These are phyloP conservation scores for Nasua narica DNA, from an alignment of 2,797 vertebrate genomes.

Conservation along the genomic window DNA sequence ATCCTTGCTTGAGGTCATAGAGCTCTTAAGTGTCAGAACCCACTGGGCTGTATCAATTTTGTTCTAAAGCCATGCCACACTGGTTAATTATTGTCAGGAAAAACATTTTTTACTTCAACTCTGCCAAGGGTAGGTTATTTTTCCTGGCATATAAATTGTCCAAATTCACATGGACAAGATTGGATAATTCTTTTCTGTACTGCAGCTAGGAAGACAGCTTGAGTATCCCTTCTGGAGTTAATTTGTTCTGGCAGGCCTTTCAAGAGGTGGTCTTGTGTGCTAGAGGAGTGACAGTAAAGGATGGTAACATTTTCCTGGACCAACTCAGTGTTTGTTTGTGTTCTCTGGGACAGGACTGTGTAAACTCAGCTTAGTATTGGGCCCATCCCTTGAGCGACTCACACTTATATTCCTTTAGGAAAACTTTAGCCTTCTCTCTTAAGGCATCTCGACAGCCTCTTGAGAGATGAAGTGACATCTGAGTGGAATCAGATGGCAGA, in stretches of 20 bases:
- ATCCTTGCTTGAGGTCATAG: not conserved
- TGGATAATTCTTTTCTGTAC: not conserved
- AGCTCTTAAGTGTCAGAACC: not conserved
- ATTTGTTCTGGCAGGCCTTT: slow-evolving; percentile 41
- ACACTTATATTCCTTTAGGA: not conserved
- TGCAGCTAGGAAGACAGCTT: not conserved
- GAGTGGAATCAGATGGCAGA: not conserved
- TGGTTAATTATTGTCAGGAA: not conserved
- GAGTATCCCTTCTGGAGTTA: not conserved
- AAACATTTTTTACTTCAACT: not conserved
- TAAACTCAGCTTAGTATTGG: not conserved
- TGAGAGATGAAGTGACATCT: not conserved
- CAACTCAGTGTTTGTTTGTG: not conserved
- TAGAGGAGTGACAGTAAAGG: not conserved
- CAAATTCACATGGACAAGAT: not conserved
- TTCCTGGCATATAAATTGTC: not conserved
- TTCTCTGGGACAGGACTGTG: not conserved
- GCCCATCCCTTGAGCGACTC: not conserved
- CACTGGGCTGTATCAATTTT: not conserved
- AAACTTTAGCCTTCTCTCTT: not conserved
- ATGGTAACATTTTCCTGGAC: not conserved
- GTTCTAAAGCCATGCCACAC: not conserved
- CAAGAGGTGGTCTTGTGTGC: not conserved
- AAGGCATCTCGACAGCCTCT: not conserved
- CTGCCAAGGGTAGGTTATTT: not conserved